A percentile compares a stretch with the other conserved stretches of the same genome.
Evolutionary conservation across 2,797 vertebrate genomes (phyloP).

Genomic region (Acrocephalus scirpaceus): DNA sequence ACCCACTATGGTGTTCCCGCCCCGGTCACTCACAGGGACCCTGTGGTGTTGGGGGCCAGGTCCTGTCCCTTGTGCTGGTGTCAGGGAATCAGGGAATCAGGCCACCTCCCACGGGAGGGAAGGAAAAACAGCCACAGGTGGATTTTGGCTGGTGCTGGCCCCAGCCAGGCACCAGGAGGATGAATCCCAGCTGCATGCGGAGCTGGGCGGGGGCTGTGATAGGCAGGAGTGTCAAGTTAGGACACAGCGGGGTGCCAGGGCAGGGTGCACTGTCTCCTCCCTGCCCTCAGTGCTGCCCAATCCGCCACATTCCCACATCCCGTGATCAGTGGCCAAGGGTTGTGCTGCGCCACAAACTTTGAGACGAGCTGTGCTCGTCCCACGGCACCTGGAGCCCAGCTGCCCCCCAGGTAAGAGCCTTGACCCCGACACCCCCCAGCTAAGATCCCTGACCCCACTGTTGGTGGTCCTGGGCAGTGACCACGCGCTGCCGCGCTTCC

Average conservation of each 20-base stretch:
- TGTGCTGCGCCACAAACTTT: background rate
- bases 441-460: background rate
- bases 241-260: background rate
- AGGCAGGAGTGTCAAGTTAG: background rate
- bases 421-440: background rate
- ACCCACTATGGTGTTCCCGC: too few relatives aligned
- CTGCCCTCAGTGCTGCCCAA: background rate
- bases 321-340: background rate
- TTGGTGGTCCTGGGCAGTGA: background rate
- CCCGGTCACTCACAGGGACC: rapidly evolving
- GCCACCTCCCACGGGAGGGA: background rate
- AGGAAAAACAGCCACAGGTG: background rate
- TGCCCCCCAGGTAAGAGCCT: background rate
- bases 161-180: background rate
- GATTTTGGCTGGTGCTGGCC: background rate
- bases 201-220: background rate
- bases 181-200: background rate
- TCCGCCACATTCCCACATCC: background rate
- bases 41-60: background rate
- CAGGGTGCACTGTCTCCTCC: background rate
- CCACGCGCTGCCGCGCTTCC: rapidly evolving
- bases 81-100: too few relatives aligned
- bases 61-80: background rate
- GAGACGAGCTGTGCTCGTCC: background rate
- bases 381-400: background rate